Evolutionary conservation across 2,797 vertebrate species (phyloP).

Genomic region (Chloroceryle inda): DNA sequence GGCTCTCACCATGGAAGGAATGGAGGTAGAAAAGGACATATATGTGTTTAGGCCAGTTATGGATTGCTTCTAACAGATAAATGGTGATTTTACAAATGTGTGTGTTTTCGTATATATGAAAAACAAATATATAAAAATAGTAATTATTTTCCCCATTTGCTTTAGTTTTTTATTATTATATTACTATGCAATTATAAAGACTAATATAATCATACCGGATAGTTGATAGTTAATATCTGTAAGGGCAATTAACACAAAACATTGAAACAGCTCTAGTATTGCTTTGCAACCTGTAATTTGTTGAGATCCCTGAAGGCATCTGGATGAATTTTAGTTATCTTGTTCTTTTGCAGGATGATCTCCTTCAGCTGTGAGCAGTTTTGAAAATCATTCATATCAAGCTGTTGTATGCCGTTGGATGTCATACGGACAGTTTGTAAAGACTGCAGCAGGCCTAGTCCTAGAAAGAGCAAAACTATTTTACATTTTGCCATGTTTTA

Average conservation of each 20-base stretch:
- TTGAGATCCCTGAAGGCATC: constrained; percentile 83
- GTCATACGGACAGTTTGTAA: constrained; percentile 85
- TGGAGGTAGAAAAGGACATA: neutral
- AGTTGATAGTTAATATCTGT: neutral
- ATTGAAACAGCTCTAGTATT: neutral
- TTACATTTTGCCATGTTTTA: neutral
- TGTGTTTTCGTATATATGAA: neutral
- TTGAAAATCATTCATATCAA: constrained; percentile 78
- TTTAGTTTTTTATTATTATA: neutral
- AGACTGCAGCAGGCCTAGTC: constrained; percentile 73
- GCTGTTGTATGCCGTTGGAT: constrained; percentile 83
- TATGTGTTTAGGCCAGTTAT: neutral
- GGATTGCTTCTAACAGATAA: neutral
- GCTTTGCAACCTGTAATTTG: constrained; percentile 84
- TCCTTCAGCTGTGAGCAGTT: constrained; percentile 83
- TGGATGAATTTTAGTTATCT: constrained; percentile 84
- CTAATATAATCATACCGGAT: neutral
- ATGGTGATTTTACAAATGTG: neutral
- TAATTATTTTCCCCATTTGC: neutral
- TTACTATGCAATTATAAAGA: too few species aligned
- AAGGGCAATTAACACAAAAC: neutral
- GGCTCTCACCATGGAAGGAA: neutral
- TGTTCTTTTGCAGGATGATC: constrained; percentile 86
- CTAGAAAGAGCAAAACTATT: constrained; percentile 58
- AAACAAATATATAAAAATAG: neutral